Evolutionary conservation across 64 coral and sea anemone species (phyloP).

Genomic region (Platygyra sinensis): DNA sequence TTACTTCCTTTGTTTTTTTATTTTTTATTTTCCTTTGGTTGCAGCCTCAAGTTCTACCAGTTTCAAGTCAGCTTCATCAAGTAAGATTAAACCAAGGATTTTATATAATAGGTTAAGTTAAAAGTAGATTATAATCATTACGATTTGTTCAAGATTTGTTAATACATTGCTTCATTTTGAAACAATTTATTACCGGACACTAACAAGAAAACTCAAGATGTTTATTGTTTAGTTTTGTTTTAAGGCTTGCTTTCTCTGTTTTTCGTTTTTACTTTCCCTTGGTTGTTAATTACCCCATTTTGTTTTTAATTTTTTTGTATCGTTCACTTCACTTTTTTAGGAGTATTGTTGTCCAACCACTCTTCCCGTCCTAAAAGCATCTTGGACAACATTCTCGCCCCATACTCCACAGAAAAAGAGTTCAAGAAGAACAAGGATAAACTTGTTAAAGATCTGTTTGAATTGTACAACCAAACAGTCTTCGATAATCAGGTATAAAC

Average conservation of each 20-base stretch:
- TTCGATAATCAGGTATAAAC: conserved; percentile 99
- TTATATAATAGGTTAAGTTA: too few species aligned
- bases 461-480: conserved; percentile 86
- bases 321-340: not conserved
- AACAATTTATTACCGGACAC: too few species aligned
- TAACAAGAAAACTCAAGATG: too few species aligned
- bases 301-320: not conserved
- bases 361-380: conserved; percentile 17
- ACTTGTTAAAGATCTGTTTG: conserved; percentile 76
- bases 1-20: too few species aligned
- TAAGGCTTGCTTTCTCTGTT: too few species aligned
- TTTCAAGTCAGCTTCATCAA: not conserved
- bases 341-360: not conserved
- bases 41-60: not conserved
- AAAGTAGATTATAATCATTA: too few species aligned
- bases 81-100: not conserved
- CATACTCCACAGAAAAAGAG: conserved; percentile 69
- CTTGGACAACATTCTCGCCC: conserved; percentile 56
- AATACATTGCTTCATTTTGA: too few species aligned
- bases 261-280: too few species aligned
- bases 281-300: not conserved
- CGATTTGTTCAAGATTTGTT: too few species aligned
- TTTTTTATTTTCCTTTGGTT: not conserved
- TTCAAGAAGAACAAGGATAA: conserved; percentile 76
- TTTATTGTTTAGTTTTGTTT: too few species aligned